A percentile compares a stretch with the other conserved stretches of the same genome.
These are phyloP conservation scores for Tenthredo livida DNA, from an alignment of 2,888 invertebrate genomes.

Conservation along the genomic window DNA sequence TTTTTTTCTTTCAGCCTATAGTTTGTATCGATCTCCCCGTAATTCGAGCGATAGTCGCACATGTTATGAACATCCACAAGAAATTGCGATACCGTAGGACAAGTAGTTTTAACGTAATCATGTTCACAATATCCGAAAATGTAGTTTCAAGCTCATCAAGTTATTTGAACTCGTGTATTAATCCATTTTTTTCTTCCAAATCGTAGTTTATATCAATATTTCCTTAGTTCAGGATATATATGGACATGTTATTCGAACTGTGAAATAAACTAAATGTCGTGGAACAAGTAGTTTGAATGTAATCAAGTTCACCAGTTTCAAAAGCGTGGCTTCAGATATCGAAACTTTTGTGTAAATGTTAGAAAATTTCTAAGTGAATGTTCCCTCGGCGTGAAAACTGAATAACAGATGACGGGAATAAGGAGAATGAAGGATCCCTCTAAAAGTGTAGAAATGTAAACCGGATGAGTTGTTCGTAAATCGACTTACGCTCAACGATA, in stretches of 20 bases:
- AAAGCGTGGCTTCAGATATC: not conserved
- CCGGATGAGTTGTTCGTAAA: not conserved
- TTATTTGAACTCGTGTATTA: not conserved
- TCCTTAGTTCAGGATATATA: not conserved
- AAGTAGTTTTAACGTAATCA: not conserved
- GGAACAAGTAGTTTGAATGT: not conserved
- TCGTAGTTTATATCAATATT: not conserved
- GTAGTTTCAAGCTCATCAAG: not conserved
- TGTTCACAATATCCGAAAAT: not conserved
- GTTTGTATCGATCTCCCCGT: not conserved
- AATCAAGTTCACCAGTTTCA: not conserved
- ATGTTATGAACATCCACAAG: not conserved
- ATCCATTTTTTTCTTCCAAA: not conserved
- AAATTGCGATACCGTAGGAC: not conserved
- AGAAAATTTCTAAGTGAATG: not conserved
- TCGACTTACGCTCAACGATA: not conserved
- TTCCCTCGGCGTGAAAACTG: not conserved
- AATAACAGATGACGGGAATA: not conserved
- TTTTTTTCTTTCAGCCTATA: not conserved
- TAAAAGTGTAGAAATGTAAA: not conserved
- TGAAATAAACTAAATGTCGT: not conserved
- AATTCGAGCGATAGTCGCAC: not conserved
- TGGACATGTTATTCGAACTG: not conserved
- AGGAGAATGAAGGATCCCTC: not conserved
- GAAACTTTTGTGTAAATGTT: not conserved